Evolutionary conservation across 2,888 invertebrate genomes (phyloP), one percentile per base, ranked within the genome.

Genomic region (Scaptomyza cyrtandrae): DNA sequence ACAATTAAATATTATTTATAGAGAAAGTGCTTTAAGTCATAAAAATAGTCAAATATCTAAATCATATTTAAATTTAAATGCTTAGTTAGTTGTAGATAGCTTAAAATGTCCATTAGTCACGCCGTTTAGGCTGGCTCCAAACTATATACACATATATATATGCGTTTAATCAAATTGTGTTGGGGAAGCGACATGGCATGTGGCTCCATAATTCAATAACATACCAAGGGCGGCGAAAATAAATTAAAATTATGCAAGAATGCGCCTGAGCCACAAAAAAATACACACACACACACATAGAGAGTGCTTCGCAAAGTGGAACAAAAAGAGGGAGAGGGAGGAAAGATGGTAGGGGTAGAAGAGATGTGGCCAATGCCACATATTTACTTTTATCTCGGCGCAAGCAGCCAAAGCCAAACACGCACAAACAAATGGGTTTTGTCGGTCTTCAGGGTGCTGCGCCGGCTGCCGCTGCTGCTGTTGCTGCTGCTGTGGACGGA

Each of bases 351-450:
- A 27, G n/a, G 14, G 6, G 60, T 49, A 58, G 64, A 31, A 29
- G 43, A 71, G 50, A 50, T 54, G 65, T 61, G 65, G 66, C 87
- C 86, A 80, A 72, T 69, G 80, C 86, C 86, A 86, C 86, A 86
- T 86, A 86, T 87, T 86, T 86, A 86, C 86, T 87, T 86, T 86
- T 86, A 86, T 86, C 85, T 86, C 72, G 60, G 64, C 56, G 59
- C 62, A 71, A 77, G 86, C 85, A 85, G 85, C 71, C 82, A 76
- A 77, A 75, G 75, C 83, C 83, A 80, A 80, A 73, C 65, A 75
- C 77, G 86, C 85, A 79, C 84, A 81, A 84, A 79, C 80, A 84
- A 84, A 81, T 79, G 85, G 81, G 67, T 61, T 72, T 58, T 56
- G 76, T 63, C 76, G 63, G 76, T 68, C 50, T 44, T 55, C 50